Conservation (phyloP, 2,888 invertebrate species). For the Drosophila eohydei region DNA sequence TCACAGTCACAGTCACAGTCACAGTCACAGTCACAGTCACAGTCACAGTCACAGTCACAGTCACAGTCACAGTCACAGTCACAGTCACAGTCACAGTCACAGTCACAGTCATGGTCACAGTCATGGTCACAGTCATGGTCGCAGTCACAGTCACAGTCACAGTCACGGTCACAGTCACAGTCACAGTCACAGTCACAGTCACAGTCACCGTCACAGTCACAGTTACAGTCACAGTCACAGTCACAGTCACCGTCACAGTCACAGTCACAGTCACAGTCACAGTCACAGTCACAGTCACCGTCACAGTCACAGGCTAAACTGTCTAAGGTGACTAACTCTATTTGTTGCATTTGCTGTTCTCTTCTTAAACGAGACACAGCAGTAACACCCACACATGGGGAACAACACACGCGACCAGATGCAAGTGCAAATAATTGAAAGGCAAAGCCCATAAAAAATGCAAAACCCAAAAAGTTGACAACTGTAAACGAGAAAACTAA, state of each 20-base stretch:
- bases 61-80: background rate
- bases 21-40: background rate
- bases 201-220: background rate
- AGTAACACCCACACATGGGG: slow-evolving; percentile 7
- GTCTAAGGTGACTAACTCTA: slow-evolving; percentile 25
- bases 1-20: background rate
- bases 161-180: background rate
- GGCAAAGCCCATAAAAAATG: slow-evolving; percentile 63
- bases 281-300: background rate
- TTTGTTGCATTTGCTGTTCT: slow-evolving; percentile 15
- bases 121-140: background rate
- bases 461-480: slow-evolving; percentile 56
- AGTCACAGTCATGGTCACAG: background rate
- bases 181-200: background rate
- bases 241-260: background rate
- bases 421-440: slow-evolving; percentile 68
- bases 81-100: background rate
- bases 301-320: background rate
- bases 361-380: slow-evolving; percentile 1
- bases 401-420: slow-evolving; percentile 39
- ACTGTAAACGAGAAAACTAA: slow-evolving; percentile 44
- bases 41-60: background rate
- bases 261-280: background rate
- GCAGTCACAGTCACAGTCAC: background rate
- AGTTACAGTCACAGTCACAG: background rate